Percentiles rank a stretch among this genome's conserved stretches.
Conservation (phyloP, 2,888 invertebrate species). For the Habrosyne pyritoides region DNA sequence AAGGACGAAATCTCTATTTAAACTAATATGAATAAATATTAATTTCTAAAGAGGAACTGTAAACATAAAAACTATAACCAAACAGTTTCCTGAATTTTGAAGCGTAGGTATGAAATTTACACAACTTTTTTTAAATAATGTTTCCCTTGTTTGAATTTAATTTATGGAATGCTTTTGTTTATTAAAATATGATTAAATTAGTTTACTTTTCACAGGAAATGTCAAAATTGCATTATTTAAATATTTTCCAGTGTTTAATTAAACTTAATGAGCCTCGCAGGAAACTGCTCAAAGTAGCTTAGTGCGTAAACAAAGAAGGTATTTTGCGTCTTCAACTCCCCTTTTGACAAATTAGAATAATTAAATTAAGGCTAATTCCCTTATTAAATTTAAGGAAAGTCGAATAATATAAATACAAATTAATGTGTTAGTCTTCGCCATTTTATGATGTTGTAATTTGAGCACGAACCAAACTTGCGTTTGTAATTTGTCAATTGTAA, state of each 20-base stretch:
- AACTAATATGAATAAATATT: no score
- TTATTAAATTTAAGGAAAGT: conserved; percentile 11
- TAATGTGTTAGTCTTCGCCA: no score
- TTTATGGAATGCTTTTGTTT: conserved; percentile 4
- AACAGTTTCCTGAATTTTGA: neutral
- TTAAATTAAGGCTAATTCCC: conserved; percentile 33
- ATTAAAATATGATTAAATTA: neutral
- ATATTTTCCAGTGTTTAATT: conserved; percentile 2
- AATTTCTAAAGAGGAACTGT: no score
- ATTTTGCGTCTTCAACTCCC: conserved; percentile 17
- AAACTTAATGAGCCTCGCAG: neutral
- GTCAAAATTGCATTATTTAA: neutral
- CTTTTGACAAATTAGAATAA: conserved; percentile 33
- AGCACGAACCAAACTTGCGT: no score
- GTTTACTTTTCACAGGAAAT: neutral
- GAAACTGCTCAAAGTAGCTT: conserved; percentile 2
- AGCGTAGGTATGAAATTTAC: no score
- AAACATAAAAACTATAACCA: no score
- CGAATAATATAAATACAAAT: neutral
- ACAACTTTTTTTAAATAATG: neutral
- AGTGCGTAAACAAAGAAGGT: conserved; percentile 7
- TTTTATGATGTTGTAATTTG: no score
- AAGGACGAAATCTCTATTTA: no score
- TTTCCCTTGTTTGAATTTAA: neutral
- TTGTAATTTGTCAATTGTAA: no score